A percentile compares a stretch with the other conserved stretches of the same genome.
Conservation (phyloP, 2,888 invertebrate genomes). For the Eristalis arbustorum region DNA sequence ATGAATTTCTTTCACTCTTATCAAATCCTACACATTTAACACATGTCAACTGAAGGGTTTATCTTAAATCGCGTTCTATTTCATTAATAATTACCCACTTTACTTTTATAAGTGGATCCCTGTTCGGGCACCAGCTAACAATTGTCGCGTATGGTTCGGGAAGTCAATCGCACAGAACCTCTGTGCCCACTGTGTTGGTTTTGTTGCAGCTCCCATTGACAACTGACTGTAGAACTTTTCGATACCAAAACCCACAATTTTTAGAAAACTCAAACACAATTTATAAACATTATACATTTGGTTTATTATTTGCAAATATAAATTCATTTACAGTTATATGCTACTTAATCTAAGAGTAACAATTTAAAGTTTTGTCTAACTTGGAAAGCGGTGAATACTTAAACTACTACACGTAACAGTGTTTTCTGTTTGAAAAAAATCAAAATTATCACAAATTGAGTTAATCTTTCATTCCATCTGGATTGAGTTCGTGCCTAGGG, state of each 20-base stretch:
- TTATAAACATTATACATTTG: neutral
- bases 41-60: too few species aligned
- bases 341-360: neutral
- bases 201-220: too few species aligned
- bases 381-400: neutral
- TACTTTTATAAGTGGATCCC: too few species aligned
- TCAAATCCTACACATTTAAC: too few species aligned
- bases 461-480: neutral
- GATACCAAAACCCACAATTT: neutral
- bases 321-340: neutral
- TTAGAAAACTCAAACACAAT: neutral
- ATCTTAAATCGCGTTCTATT: too few species aligned
- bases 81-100: too few species aligned
- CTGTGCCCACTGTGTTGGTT: too few species aligned
- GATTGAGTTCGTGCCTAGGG: neutral
- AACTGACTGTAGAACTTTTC: too few species aligned
- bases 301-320: neutral
- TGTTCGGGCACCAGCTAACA: too few species aligned
- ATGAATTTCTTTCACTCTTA: too few species aligned
- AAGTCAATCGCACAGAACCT: too few species aligned
- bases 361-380: neutral
- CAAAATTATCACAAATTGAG: conserved; percentile 61
- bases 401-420: conserved; percentile 17
- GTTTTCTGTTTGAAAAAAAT: conserved; percentile 6
- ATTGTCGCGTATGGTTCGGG: too few species aligned